phyloP scores from a whole-genome alignment of 2,888 invertebrate species.

The Sphecodes monilicornis region DNA sequence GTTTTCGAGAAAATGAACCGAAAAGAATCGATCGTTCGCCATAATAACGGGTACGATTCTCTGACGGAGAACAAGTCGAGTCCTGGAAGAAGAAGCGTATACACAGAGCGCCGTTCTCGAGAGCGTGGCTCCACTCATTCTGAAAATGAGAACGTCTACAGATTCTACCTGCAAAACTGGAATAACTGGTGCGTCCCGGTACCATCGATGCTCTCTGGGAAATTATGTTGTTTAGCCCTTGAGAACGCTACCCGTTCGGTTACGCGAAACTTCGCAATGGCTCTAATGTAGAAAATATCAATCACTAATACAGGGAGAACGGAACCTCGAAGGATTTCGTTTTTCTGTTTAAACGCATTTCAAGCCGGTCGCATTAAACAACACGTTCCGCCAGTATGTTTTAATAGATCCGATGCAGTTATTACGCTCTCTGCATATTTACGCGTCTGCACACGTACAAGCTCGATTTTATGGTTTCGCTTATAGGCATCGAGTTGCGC shows the following conservation, averaged over 20 bases:
- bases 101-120: background rate
- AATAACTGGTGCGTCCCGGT: slow-evolving; percentile 6
- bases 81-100: background rate
- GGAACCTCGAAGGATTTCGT: background rate
- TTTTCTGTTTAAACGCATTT: background rate
- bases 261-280: background rate
- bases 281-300: background rate
- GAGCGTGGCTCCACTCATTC: background rate
- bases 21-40: slow-evolving; percentile 45
- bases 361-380: background rate
- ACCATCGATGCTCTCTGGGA: background rate
- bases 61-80: slow-evolving; percentile 17
- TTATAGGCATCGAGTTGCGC: background rate
- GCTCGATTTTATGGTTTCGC: background rate
- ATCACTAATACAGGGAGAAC: background rate
- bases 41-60: slow-evolving; percentile 50
- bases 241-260: background rate
- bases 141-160: background rate
- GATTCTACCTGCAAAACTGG: background rate
- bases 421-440: background rate
- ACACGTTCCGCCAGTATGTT: background rate
- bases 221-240: slow-evolving; percentile 9
- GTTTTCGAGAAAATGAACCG: slow-evolving; percentile 44
- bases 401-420: background rate
- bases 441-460: background rate